Conservation (phyloP, 2,797 vertebrate genomes). For the Schizopygopsis pylzovi region DNA sequence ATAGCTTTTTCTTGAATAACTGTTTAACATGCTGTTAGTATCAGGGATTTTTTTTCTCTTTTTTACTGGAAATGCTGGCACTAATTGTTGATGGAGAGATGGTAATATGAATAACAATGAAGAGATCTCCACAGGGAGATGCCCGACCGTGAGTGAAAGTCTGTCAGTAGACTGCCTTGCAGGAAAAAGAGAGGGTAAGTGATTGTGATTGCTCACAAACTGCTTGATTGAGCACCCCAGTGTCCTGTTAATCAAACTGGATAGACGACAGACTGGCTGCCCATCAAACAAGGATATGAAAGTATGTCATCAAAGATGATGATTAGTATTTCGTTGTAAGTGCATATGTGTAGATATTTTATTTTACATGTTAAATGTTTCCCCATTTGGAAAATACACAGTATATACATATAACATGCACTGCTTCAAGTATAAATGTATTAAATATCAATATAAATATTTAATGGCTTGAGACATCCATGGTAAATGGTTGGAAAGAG, state of each 20-base stretch:
- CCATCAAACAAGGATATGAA: slow-evolving; percentile 20
- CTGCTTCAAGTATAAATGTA: not conserved
- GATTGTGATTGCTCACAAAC: slow-evolving; percentile 49
- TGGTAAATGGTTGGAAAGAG: not conserved
- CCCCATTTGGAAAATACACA: not conserved
- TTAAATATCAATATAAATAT: not conserved
- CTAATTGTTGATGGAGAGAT: slow-evolving; percentile 48
- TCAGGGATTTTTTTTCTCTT: slow-evolving; percentile 3
- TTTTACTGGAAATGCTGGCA: slow-evolving; percentile 14
- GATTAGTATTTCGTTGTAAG: not conserved
- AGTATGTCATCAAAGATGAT: slow-evolving; percentile 11
- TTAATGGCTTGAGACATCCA: not conserved
- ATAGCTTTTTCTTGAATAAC: slow-evolving; percentile 34
- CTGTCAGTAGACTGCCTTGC: slow-evolving; percentile 27
- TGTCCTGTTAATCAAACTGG: slow-evolving; percentile 60
- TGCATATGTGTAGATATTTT: not conserved
- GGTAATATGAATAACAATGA: slow-evolving; percentile 45
- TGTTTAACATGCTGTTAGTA: slow-evolving; percentile 42
- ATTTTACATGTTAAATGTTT: not conserved
- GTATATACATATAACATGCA: not conserved
- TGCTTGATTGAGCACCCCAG: slow-evolving; percentile 47
- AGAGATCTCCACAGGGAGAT: slow-evolving; percentile 10
- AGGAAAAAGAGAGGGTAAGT: slow-evolving; percentile 41
- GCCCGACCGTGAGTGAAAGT: not conserved
- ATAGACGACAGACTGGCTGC: slow-evolving; percentile 29